Conservation (phyloP, 2,797 vertebrate genomes). For the Valencia hispanica region DNA sequence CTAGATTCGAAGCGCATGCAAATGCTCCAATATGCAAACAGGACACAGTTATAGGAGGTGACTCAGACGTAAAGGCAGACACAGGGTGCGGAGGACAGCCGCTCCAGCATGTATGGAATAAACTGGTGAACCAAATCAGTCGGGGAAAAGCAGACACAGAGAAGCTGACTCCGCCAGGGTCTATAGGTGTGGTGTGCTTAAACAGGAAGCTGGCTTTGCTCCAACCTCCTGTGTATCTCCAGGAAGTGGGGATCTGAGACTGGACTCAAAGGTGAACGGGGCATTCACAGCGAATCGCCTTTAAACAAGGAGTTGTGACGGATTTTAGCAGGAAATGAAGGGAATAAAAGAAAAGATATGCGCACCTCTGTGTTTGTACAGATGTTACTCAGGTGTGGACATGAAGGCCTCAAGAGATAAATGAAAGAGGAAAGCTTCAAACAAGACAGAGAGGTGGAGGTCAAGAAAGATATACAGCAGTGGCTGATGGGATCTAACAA, state of each 20-base stretch:
- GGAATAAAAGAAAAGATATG: neutral
- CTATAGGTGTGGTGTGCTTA: conserved; percentile 43
- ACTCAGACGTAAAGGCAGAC: neutral
- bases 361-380: neutral
- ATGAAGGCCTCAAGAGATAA: neutral
- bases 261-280: conserved; percentile 30
- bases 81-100: too few relatives aligned
- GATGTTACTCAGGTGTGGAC: neutral
- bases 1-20: conserved; percentile 33
- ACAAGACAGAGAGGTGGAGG: neutral
- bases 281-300: conserved; percentile 3
- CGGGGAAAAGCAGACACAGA: neutral
- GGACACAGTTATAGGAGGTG: neutral
- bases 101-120: neutral
- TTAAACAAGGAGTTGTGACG: neutral
- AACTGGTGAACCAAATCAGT: neutral
- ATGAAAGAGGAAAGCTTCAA: neutral
- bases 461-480: neutral
- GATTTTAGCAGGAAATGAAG: neutral
- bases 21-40: conserved; percentile 9
- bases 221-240: conserved; percentile 56
- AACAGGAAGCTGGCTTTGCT: conserved; percentile 56
- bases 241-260: conserved; percentile 45
- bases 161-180: neutral
- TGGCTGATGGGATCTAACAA: neutral